Conservation (phyloP, 2,888 invertebrate genomes). For the Drosophila dives region DNA sequence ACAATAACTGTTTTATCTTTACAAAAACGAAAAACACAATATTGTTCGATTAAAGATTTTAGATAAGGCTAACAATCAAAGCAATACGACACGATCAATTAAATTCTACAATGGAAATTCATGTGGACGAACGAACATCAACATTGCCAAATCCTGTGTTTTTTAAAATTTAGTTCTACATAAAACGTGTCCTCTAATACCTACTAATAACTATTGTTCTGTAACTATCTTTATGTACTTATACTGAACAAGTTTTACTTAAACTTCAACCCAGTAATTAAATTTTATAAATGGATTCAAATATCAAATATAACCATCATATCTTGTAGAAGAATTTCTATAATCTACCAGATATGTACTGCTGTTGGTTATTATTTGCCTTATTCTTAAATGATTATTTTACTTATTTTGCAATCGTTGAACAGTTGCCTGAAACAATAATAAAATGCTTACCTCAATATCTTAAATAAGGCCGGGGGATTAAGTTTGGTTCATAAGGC, state of each 20-base stretch:
- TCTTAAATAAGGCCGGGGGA: background rate
- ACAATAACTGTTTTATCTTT: constrained; percentile 5
- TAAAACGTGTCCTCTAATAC: background rate
- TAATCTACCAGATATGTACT: background rate
- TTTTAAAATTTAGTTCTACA: background rate
- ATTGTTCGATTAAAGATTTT: background rate
- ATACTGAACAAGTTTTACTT: background rate
- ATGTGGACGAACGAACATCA: background rate
- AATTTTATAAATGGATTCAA: background rate
- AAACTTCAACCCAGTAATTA: background rate
- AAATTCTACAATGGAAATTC: background rate
- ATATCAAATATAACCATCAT: background rate
- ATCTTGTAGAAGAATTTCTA: background rate
- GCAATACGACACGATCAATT: background rate
- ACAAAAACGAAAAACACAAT: background rate
- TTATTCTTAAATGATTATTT: background rate
- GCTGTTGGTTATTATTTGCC: background rate
- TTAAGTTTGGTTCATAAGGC: background rate
- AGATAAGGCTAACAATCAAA: background rate
- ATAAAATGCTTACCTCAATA: background rate
- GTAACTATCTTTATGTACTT: background rate
- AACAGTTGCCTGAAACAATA: no score
- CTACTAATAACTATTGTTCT: constrained; percentile 3
- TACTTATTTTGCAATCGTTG: background rate
- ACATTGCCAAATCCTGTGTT: background rate